Base-by-base conservation (phyloP, 2,113 vertebrate species). In the Coracopsis vasa region DNA sequence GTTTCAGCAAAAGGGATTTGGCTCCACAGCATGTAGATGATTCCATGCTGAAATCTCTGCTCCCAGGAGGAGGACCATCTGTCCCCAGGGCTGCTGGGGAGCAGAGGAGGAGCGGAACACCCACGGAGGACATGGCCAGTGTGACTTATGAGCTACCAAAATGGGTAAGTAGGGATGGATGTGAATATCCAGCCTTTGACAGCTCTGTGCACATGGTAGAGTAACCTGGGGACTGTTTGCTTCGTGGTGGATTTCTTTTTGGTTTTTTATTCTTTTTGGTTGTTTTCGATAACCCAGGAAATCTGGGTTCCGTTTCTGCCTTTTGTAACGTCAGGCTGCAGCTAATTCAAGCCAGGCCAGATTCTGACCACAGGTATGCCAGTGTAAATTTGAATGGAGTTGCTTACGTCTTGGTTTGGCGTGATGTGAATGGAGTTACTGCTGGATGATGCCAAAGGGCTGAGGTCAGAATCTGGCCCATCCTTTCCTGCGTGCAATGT, bases 321-420 rank as follows among this genome's bases (percentile, higher is more conserved):
- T 95, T 96, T 91, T 96, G 94, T 81, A 92, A 94, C 15, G 12
- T 84, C 94, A 82, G 80, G 53, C 93, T 83, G 86, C 62, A 19
- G 39, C 86, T 97, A 96, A 97, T 96, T 96, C 88, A 92, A 97
- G 96, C 86, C 95, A 95, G 94, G 95, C 92, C 92, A 94, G 92
- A 96, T 94, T 51, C 95, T 94, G 96, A 95, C 96, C 96, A 88
- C 95, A 97, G 96, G 95, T 94, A 97, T 95, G 95, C 86, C 88
- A 94, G 86, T 91, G 92, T 95, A 94, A 95, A 95, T 96, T 94
- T 96, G 95, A 94, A 95, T 92, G 91, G 94, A 95, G 92, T 56
- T 50, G 8, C 91, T 97, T 96, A 95, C 71, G 91, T 95, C 90
- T 96, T 65, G 86, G 83, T 93, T 97, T 95, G 96, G 96, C 92